Evolutionary conservation across 2,888 invertebrate species (phyloP), one percentile per base, ranked within the genome.

Genomic region (Nebria salina): DNA sequence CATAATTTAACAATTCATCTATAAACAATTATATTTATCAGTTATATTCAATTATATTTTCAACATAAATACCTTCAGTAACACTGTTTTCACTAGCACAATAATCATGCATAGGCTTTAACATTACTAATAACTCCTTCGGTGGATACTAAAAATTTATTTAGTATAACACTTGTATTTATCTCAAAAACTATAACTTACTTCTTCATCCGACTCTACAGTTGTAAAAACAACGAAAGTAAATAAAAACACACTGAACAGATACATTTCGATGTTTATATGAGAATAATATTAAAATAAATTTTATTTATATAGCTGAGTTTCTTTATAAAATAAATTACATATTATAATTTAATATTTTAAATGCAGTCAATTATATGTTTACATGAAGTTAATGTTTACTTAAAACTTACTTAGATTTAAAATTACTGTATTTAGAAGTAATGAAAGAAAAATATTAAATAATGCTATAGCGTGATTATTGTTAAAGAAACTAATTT

Each of bases 1-100:
- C 66, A 72, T 84, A 84, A 15, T 79, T 83, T 41, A 74, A 72
- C 42, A 83, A 78, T 65, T 82, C 83, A 72, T 81, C 84, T 83
- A 70, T 72, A 75, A 83, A 74, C 26, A 80, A 26, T 11, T 73
- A 25, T 68, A 74, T 41, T 43, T 26, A 73, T 7, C 9, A 82
- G 20, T 20, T 20, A 74, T 15, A 74, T 70, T 20, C 7, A 64
- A 72, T 5, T 20, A 70, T 72, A n/a, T 42, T 25, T 70, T 76
- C 6, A 81, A 68, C 66, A 54, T 76, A 81, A 64, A 68, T 81
- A 84, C 84, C 84, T 78, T 84, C 83, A 11, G 83, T 65, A 13
- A 82, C 76, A 9, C 79, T 80, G 34, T 76, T 66, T 64, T 77
- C 75, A 42, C 82, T 34, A 8, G 79, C 77, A 72, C 84, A 84